Percentiles rank a stretch among this genome's conserved stretches.
These are phyloP conservation scores for Corticium candelabrum DNA, from an alignment of 37 sponge, comb jelly and placozoan species.

Conservation along the genomic window DNA sequence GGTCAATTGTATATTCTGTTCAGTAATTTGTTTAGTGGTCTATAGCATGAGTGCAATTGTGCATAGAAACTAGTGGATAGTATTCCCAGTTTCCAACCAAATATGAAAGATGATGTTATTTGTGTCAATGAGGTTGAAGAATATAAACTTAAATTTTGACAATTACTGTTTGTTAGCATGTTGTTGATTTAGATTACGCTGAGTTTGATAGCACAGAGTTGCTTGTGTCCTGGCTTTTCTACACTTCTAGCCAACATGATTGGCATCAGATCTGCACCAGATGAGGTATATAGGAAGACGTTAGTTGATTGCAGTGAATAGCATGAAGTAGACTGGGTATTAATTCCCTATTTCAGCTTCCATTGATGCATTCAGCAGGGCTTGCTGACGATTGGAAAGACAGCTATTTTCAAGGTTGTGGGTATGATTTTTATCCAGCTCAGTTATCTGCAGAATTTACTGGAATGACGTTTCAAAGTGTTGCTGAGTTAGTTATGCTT, in stretches of 20 bases:
- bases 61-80: slow-evolving; percentile 9
- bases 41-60: too few relatives aligned
- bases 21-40: not conserved
- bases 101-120: slow-evolving; percentile 30
- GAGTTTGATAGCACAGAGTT: slow-evolving; percentile 58
- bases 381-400: not conserved
- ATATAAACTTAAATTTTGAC: too few relatives aligned
- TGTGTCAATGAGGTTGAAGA: slow-evolving; percentile 40
- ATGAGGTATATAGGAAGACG: too few relatives aligned
- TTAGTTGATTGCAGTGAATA: too few relatives aligned
- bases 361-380: too few relatives aligned
- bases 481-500: not conserved
- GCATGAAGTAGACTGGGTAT: too few relatives aligned
- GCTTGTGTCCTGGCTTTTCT: slow-evolving; percentile 68
- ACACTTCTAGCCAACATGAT: slow-evolving; percentile 66
- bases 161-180: too few relatives aligned
- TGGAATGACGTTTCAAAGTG: not conserved
- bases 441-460: not conserved
- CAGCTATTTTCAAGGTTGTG: not conserved
- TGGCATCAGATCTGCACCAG: slow-evolving; percentile 8
- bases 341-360: too few relatives aligned
- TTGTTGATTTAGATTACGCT: slow-evolving; percentile 51
- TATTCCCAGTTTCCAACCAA: slow-evolving; percentile 41
- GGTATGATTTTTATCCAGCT: not conserved
- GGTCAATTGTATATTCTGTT: not conserved